Conservation (phyloP, 1,140 invertebrate genomes). For the Ceratitis capitata region DNA sequence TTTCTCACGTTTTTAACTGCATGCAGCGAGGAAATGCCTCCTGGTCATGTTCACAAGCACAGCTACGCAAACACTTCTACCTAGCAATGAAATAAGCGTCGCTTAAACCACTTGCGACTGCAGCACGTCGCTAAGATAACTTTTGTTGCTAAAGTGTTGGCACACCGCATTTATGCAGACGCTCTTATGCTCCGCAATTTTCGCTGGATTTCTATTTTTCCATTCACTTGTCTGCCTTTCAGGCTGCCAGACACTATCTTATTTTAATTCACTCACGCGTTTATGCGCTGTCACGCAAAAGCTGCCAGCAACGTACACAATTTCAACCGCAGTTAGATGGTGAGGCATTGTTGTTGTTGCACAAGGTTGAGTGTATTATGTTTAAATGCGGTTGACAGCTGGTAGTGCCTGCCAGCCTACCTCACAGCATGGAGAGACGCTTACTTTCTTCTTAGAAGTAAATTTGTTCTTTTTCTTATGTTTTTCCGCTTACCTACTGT, state of each 20-base stretch:
- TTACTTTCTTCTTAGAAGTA: not conserved
- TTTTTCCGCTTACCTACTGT: not conserved
- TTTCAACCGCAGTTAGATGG: not conserved
- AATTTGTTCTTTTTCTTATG: not conserved
- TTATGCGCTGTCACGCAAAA: slow-evolving; percentile 17
- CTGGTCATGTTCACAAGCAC: not conserved
- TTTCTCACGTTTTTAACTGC: not conserved
- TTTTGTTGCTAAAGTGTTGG: slow-evolving; percentile 3
- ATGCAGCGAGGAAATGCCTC: not conserved
- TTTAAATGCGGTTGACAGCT: slow-evolving; percentile 28
- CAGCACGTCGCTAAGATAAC: slow-evolving; percentile 1
- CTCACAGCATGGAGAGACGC: not conserved
- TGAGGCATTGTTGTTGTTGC: not conserved
- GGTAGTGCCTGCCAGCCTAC: not conserved
- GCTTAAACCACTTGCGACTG: not conserved
- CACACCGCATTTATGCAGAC: not conserved
- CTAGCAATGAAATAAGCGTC: not conserved
- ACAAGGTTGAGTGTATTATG: not conserved
- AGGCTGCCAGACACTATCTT: not conserved
- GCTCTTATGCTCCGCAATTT: not conserved
- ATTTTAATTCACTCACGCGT: slow-evolving; percentile 33
- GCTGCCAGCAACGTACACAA: not conserved
- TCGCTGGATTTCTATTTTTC: not conserved
- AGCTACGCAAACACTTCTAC: not conserved
- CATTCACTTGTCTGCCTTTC: not conserved